Conservation (phyloP, 2,113 vertebrate genomes). For the Formicarius rufipectus region DNA sequence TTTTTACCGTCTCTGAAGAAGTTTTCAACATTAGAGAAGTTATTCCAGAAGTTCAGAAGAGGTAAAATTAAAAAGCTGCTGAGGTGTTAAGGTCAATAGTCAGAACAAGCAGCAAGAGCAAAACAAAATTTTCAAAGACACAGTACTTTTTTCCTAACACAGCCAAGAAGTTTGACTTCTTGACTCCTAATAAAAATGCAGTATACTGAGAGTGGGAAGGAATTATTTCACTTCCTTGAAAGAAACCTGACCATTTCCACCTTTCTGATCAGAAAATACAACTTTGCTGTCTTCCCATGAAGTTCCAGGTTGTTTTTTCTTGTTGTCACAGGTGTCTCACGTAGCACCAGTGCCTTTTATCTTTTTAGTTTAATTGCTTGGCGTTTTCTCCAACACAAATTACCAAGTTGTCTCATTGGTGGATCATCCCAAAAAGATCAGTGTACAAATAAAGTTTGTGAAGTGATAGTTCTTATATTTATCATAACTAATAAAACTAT, state of each 20-base stretch:
- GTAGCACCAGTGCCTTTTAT: fast-evolving
- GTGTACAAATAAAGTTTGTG: background rate
- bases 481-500: background rate
- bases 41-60: background rate
- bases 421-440: background rate
- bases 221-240: background rate
- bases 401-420: background rate
- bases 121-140: background rate
- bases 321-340: background rate
- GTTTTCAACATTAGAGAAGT: background rate
- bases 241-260: background rate
- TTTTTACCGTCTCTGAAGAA: background rate
- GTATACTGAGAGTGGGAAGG: background rate
- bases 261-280: background rate
- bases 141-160: background rate
- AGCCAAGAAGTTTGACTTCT: background rate
- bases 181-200: background rate
- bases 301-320: background rate
- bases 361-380: background rate
- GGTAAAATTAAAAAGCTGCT: background rate
- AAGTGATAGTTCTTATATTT: background rate
- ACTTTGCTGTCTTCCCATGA: background rate
- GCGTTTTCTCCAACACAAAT: background rate
- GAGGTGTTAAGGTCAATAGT: background rate
- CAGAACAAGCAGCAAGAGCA: background rate